Evolutionary conservation across 2,888 invertebrate species (phyloP).

Genomic region (Zaprionus lineosus): DNA sequence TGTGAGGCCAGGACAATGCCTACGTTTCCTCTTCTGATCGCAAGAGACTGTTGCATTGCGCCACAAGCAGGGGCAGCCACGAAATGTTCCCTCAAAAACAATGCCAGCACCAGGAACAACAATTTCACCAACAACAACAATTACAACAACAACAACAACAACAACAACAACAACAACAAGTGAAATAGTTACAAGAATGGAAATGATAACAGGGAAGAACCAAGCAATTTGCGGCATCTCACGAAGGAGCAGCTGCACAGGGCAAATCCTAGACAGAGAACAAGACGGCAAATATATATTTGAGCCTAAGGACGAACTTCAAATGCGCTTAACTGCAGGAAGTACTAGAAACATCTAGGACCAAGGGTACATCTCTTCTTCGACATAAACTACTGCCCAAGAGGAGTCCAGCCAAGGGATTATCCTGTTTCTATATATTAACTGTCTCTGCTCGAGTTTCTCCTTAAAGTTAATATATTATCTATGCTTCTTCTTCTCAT

Average conservation of each 20-base stretch:
- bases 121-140: conserved; percentile 47
- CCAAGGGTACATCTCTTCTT: too few species aligned
- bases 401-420: too few species aligned
- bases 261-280: conserved; percentile 14
- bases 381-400: too few species aligned
- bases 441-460: too few species aligned
- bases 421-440: too few species aligned
- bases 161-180: conserved; percentile 14
- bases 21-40: conserved; percentile 44
- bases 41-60: conserved; percentile 63
- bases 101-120: conserved; percentile 45
- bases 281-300: background rate
- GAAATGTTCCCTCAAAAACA: background rate
- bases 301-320: background rate
- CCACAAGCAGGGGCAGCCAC: conserved; percentile 6
- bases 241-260: conserved; percentile 61
- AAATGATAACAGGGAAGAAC: conserved; percentile 18
- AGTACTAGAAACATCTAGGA: too few species aligned
- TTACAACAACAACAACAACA: conserved; percentile 43
- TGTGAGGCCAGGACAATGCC: conserved; percentile 50
- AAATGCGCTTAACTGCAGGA: too few species aligned
- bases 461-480: too few species aligned
- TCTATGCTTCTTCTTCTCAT: too few species aligned
- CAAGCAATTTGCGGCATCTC: conserved; percentile 61
- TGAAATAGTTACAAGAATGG: conserved; percentile 35